Base-by-base conservation (phyloP, 2,888 invertebrate species). In the Chrysolina americana region DNA sequence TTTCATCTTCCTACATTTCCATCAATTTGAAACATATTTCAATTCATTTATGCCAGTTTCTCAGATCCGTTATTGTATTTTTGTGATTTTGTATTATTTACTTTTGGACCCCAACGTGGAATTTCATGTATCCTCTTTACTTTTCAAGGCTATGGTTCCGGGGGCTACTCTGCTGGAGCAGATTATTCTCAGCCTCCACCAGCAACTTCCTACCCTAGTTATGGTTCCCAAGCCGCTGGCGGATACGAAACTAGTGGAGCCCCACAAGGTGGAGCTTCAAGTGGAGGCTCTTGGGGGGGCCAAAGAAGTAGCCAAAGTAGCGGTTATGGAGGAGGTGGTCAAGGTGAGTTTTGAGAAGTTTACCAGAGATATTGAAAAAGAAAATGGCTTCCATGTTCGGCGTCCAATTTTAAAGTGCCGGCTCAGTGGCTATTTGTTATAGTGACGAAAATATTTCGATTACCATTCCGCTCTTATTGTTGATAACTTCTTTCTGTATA, bases 311-410 rank as follows among this genome's bases (percentile, higher is more conserved):
- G 81, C 50, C 79, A 81, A 80, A 81, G 79, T 69, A 77, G 84
- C 50, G 82, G 82, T 56, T 81, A 82, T 73, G 84, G 84, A 15
- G 84, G 84, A 15, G 83, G 84, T 66, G 80, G 80, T 44, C 85
- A 85, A 84, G 84, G 84, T 85, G 79, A 68, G 65, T 70, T 48
- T n/a, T 28, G 9, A 66, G 1, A 15, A 5, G n/a, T 41, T 59
- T 41, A 1, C 10, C 1, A 15, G 15, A 68, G 23, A n/a, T 63
- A 15, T 13, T 1, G 47, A 44, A 36, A 63, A 65, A 19, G 28
- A 70, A 64, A 64, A 70, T 62, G 62, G 63, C 64, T 23, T 8
- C 53, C 23, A 6, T 28, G 15, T 23, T 50, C 19, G 10, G 68
- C 68, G 68, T 68, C 41, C 41, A 17, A 56, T 59, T 59, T 28